These are phyloP conservation scores for Corvus cornix DNA, from an alignment of 2,113 vertebrate species.

Conservation along the genomic window DNA sequence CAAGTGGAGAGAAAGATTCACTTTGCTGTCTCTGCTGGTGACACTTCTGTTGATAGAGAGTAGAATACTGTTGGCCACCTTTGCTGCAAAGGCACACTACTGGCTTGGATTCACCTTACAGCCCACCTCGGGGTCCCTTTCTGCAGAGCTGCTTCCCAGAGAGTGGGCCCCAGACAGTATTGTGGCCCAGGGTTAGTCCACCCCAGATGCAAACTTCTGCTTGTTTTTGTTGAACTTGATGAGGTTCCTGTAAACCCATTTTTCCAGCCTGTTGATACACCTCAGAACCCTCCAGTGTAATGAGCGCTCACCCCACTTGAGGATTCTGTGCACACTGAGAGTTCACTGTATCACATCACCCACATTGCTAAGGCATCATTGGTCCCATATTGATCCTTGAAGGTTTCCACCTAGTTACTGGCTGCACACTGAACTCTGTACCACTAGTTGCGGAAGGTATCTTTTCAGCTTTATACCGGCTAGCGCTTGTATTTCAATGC, in stretches of 20 bases:
- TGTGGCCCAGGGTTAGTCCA: not conserved
- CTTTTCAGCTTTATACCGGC: too few species aligned
- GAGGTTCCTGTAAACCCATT: not conserved
- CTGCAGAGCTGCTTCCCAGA: not conserved
- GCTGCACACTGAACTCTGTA: not conserved
- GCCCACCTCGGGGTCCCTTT: not conserved
- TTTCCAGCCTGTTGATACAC: not conserved
- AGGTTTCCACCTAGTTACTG: not conserved
- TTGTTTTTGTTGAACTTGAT: not conserved
- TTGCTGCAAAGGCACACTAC: not conserved
- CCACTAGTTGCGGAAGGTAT: too few species aligned
- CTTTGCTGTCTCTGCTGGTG: not conserved
- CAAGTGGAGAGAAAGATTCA: not conserved
- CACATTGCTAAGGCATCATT: rapidly evolving
- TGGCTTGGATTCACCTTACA: rapidly evolving
- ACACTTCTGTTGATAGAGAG: not conserved
- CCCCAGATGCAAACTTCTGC: not conserved
- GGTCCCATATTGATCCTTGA: rapidly evolving
- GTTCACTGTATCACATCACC: not conserved
- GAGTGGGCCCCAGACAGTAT: not conserved
- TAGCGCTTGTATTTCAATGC: too few species aligned
- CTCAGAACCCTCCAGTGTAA: rapidly evolving
- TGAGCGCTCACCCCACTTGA: rapidly evolving
- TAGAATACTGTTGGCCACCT: not conserved
- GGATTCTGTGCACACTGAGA: not conserved